Evolutionary conservation across 2,888 invertebrate genomes (phyloP), one percentile per base, ranked within the genome.

Genomic region (Phortica magna): DNA sequence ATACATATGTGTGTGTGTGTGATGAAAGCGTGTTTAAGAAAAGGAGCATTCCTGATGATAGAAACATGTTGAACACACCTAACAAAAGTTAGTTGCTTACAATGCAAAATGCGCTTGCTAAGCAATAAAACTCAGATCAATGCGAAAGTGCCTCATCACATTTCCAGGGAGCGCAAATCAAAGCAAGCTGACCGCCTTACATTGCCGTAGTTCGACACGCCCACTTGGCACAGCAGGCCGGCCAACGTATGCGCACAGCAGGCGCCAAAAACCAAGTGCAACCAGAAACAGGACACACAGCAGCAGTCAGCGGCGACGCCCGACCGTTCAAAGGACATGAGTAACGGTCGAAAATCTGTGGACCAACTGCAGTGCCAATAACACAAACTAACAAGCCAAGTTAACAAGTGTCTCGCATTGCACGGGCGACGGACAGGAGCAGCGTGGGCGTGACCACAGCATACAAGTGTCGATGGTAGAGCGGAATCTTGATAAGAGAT

Each of bases 331-430:
- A 48, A 48, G 14, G 48, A 14, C 2, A 14, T 12, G 48, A 2
- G 5, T 7, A 48, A 48, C 48, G 48, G 48, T 48, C 48, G 7
- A 6, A 48, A 48, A 48, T 48, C 48, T 48, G 48, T 9, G 10
- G 48, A 48, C 48, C 12, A 19, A 55, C 48, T 43, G 39, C 31
- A 64, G 61, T n/a, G 41, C 48, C 59, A 68, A 57, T 68, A 7
- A 59, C 42, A 61, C 19, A 61, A 39, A 57, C 10, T 42, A 43
- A 48, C 68, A 75, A 19, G 68, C 19, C 43, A 72, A 7, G 64
- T 41, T 41, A 48, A 73, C 39, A 70, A 48, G 53, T 48, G 53
- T 65, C 9, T 19, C 17, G 65, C n/a, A 12, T 74, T 65, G 14
- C 22, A 14, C 42, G 10, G 41, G 41, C 67, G n/a, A n/a, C 17